These are phyloP conservation scores for Acronicta psi DNA, from an alignment of 2,888 invertebrate species.

Conservation along the genomic window DNA sequence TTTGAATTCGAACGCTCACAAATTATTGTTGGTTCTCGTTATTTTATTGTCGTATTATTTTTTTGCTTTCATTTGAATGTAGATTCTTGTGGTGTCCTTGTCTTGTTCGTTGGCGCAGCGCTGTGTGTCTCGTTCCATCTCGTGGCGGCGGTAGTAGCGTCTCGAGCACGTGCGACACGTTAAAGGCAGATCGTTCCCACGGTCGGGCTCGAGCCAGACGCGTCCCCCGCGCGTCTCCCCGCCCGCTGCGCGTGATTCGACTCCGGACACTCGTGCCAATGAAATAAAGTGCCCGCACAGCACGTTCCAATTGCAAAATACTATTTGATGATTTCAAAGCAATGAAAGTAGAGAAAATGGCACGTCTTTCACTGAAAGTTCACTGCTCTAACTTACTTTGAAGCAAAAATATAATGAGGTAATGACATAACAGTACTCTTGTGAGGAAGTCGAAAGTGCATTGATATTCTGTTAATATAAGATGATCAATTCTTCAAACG, in stretches of 20 bases:
- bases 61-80: conserved; percentile 62
- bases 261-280: conserved; percentile 79
- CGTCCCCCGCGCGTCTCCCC: conserved; percentile 61
- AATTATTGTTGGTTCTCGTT: conserved; percentile 85
- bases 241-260: conserved; percentile 79
- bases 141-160: conserved; percentile 75
- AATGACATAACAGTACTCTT: conserved; percentile 1
- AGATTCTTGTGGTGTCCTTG: conserved; percentile 48
- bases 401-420: conserved; percentile 1
- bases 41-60: conserved; percentile 74
- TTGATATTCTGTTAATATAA: conserved; percentile 3
- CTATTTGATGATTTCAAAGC: conserved; percentile 72
- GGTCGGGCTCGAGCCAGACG: conserved; percentile 80
- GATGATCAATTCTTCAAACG: conserved; percentile 19
- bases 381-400: conserved; percentile 27
- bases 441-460: conserved; percentile 1
- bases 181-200: conserved; percentile 89
- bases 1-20: conserved; percentile 83
- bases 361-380: conserved; percentile 63
- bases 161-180: conserved; percentile 88
- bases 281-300: conserved; percentile 85
- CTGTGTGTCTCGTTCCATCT: conserved; percentile 71
- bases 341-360: conserved; percentile 81
- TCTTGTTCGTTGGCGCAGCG: conserved; percentile 37
- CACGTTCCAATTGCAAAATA: conserved; percentile 86